Evolutionary conservation across 2,113 vertebrate genomes (phyloP).

Genomic region (Vimba vimba): DNA sequence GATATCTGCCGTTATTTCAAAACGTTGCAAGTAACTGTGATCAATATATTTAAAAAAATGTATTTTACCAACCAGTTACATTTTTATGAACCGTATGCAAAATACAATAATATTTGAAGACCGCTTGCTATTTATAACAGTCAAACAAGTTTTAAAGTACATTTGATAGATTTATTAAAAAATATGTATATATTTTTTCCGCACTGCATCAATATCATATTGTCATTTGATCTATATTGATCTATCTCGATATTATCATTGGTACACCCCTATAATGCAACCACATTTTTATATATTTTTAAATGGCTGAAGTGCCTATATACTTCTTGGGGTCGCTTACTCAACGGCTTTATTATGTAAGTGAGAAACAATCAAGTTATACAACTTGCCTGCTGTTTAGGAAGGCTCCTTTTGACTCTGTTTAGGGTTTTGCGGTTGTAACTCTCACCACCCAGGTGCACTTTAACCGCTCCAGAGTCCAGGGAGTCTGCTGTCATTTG

Average conservation of each 20-base stretch:
- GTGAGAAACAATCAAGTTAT: not conserved
- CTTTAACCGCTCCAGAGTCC: slow-evolving; percentile 81
- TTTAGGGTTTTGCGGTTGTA: slow-evolving; percentile 95
- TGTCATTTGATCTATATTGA: too few relatives aligned
- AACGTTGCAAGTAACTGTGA: not conserved
- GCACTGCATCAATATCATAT: not conserved
- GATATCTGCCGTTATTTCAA: not conserved
- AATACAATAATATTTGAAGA: not conserved
- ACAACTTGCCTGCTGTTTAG: slow-evolving; percentile 84
- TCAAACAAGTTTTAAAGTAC: too few relatives aligned
- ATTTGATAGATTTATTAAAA: not conserved
- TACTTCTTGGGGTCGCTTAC: not conserved
- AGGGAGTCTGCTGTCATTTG: slow-evolving; percentile 82
- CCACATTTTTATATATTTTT: not conserved
- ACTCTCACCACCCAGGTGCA: slow-evolving; percentile 84
- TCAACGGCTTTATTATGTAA: not conserved
- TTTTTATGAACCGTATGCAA: not conserved
- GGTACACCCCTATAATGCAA: not conserved
- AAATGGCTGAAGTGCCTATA: not conserved
- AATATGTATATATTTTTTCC: not conserved
- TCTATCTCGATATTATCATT: too few relatives aligned
- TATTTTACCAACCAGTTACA: not conserved
- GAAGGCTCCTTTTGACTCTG: slow-evolving; percentile 87
- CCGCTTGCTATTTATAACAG: too few relatives aligned
- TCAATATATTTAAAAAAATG: not conserved